Base-by-base conservation (phyloP, 2,888 invertebrate species). In the Xestia rhomboidea region DNA sequence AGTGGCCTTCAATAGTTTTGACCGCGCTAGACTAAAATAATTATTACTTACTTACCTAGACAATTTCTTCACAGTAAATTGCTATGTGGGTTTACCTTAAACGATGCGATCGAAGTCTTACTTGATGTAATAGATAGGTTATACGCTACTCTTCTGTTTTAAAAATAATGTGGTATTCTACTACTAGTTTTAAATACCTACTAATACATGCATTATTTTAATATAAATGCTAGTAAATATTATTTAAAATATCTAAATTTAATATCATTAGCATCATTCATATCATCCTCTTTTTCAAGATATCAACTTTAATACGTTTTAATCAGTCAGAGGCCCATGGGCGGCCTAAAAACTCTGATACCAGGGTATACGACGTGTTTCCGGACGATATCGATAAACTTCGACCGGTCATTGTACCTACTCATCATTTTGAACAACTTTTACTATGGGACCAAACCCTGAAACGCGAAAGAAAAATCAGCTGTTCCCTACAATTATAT, bases 41-140 rank as follows among this genome's bases (percentile, higher is more conserved):
- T 67, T 30, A 81, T 69, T 34, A 34, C 34, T 6, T 6, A 34
- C 34, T 34, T 34, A 69, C 34, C 38, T 62, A 54, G n/a, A 70
- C 5, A 62, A 38, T 62, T 73, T 73, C 66, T 68, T 68, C 13
- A 73, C 21, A 44, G 64, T 75, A 72, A 78, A 71, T 76, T 77
- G 51, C 34, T 76, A 62, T 1, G 34, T 24, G 6, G 21, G 30
- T 62, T 49, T 44, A 27, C 24, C 4, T 77, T 51, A 21, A 68
- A 67, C n/a, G 21, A n/a, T 34, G 30, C 15, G 18, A 67, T 66
- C 13, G n/a, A 68, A 24, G 38, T 51, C 21, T 68, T 30, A 15
- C 11, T 64, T 38, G 15, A 69, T 27, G n/a, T 62, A 24, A 76
- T 49, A 24, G 24, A 27, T n/a, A 75, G 8, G 30, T 1, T 27